These are phyloP conservation scores for Antedon mediterranea DNA, from an alignment of 53 echinoderm and acorn worm genomes.

Conservation along the genomic window DNA sequence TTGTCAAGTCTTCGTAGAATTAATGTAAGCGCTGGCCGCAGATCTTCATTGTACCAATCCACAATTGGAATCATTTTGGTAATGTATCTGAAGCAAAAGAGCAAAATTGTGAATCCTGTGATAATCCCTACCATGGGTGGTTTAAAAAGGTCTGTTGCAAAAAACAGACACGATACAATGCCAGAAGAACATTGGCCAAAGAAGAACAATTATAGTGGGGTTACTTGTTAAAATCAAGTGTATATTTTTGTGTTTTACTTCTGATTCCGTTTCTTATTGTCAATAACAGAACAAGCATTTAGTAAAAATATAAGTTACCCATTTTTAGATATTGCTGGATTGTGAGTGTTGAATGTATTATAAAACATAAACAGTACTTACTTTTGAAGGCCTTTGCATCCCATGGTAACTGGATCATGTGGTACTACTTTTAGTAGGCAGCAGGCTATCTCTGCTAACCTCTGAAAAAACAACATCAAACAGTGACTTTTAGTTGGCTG, in stretches of 20 bases:
- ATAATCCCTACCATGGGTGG: no score
- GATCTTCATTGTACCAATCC: constrained; percentile 85
- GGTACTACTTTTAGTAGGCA: constrained; percentile 94
- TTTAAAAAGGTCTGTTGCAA: no score
- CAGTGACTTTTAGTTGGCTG: background rate
- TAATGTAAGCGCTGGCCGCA: constrained; percentile 79
- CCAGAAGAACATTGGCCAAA: no score
- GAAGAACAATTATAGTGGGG: no score
- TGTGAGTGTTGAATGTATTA: no score
- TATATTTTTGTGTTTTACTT: no score
- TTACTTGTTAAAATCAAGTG: no score
- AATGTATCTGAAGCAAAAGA: constrained; percentile 41
- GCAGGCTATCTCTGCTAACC: constrained; percentile 80
- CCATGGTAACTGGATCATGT: constrained; percentile 97
- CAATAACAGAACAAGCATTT: no score
- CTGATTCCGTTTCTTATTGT: no score
- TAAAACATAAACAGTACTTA: background rate
- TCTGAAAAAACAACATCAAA: constrained; percentile 30
- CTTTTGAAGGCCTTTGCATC: constrained; percentile 94
- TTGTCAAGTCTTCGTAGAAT: constrained; percentile 91
- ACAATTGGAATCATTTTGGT: constrained; percentile 96
- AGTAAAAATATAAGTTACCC: no score
- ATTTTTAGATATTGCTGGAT: no score
- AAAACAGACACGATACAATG: background rate
- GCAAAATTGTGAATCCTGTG: no score